Evolutionary conservation across 2,888 invertebrate species (phyloP).

Genomic region (Pyralis farinalis): DNA sequence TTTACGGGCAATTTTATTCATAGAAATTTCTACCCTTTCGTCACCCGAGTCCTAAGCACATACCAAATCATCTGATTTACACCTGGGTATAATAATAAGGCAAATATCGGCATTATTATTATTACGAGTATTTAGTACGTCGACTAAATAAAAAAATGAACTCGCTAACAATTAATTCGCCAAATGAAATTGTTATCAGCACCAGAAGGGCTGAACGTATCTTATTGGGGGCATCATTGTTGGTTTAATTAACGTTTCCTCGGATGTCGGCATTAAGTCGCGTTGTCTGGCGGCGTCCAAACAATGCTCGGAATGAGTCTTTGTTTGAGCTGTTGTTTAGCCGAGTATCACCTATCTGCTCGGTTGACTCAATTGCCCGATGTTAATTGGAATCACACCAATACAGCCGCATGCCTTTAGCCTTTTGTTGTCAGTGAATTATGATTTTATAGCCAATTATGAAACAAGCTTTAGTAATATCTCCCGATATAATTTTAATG

Average conservation of each 20-base stretch:
- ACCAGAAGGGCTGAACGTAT: conserved; percentile 41
- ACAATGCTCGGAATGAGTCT: conserved; percentile 51
- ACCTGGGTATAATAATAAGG: too few relatives aligned
- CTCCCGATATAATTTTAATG: conserved; percentile 1
- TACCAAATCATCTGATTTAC: too few relatives aligned
- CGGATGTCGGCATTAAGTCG: conserved; percentile 70
- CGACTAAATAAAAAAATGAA: too few relatives aligned
- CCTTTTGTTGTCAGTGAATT: conserved; percentile 64
- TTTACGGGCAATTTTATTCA: too few relatives aligned
- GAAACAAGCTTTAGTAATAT: conserved; percentile 27
- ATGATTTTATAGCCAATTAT: conserved; percentile 60
- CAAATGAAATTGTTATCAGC: conserved; percentile 33
- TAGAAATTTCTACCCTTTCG: too few relatives aligned
- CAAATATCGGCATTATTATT: too few relatives aligned
- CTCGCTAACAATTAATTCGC: conserved; percentile 23
- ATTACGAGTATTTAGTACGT: too few relatives aligned
- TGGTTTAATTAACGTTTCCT: conserved; percentile 73
- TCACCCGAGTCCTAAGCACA: too few relatives aligned
- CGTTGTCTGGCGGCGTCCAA: conserved; percentile 48
- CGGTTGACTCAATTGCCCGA: conserved; percentile 54
- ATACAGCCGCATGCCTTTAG: conserved; percentile 46
- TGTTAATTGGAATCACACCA: conserved; percentile 65
- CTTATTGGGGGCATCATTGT: conserved; percentile 53
- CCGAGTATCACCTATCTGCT: conserved; percentile 27
- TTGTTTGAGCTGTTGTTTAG: conserved; percentile 47